These are phyloP conservation scores for Echinometra lucunter DNA, from an alignment of 53 echinoderm and acorn worm species.

Conservation along the genomic window DNA sequence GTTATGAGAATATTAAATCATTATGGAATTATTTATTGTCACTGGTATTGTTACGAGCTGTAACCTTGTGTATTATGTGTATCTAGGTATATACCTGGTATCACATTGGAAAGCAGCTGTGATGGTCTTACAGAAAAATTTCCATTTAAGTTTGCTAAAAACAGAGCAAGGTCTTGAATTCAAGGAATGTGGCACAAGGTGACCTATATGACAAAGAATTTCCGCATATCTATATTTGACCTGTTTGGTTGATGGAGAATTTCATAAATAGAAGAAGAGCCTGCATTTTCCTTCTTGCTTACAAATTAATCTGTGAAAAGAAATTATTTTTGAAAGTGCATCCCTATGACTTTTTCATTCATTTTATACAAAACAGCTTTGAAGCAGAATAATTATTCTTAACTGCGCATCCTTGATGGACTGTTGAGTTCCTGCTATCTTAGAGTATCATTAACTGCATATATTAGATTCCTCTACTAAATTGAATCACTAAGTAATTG, in stretches of 20 bases:
- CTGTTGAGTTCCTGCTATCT: background rate
- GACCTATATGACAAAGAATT: background rate
- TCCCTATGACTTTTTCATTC: background rate
- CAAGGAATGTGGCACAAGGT: conserved; percentile 10
- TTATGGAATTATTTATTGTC: conserved; percentile 25
- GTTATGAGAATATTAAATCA: background rate
- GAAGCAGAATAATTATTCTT: background rate
- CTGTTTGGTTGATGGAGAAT: background rate
- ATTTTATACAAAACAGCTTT: background rate
- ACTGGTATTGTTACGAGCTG: background rate
- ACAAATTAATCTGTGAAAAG: background rate
- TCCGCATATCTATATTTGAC: background rate
- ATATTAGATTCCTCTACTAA: conserved; percentile 8
- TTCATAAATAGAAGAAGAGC: background rate
- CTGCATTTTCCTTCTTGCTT: background rate
- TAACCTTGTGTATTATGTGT: background rate
- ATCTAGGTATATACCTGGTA: background rate
- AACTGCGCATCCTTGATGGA: background rate
- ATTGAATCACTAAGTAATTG: conserved; percentile 7
- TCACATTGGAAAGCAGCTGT: background rate
- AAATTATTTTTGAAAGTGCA: background rate
- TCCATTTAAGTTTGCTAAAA: background rate
- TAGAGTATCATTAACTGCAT: background rate
- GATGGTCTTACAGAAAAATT: background rate
- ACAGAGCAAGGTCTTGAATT: conserved; percentile 19